A percentile compares a stretch with the other conserved stretches of the same genome.
Evolutionary conservation across 2,888 invertebrate species (phyloP).

Genomic region (Ectobius pallidus): DNA sequence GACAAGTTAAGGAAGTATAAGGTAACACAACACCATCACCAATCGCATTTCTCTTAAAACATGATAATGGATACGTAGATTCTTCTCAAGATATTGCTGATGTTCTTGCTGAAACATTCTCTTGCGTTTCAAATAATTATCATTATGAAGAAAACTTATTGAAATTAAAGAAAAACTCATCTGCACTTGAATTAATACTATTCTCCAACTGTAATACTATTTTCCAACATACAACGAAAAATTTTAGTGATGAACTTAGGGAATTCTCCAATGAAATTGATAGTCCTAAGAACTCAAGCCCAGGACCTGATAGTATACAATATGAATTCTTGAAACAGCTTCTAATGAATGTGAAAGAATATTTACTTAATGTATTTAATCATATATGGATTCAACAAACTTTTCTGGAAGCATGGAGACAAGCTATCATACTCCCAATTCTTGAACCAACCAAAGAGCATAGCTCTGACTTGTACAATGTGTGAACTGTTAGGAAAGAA

Average conservation of each 20-base stretch:
- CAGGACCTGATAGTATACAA: too few relatives aligned
- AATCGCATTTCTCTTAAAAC: neutral
- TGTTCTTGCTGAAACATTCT: too few relatives aligned
- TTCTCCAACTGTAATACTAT: neutral
- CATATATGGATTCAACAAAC: too few relatives aligned
- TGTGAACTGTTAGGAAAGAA: neutral
- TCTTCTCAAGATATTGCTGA: neutral
- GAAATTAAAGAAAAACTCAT: neutral
- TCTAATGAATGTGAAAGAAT: too few relatives aligned
- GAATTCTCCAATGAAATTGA: neutral
- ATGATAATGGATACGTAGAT: neutral
- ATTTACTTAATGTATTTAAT: too few relatives aligned
- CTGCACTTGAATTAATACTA: neutral
- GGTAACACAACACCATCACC: neutral
- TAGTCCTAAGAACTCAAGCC: too few relatives aligned
- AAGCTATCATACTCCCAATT: neutral
- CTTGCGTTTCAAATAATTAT: too few relatives aligned
- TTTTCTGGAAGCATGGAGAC: too few relatives aligned
- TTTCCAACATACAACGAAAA: neutral
- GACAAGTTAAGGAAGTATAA: too few relatives aligned
- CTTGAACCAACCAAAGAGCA: neutral
- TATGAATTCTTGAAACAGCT: too few relatives aligned
- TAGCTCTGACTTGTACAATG: neutral
- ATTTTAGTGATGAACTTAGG: neutral
- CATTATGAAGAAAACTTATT: too few relatives aligned